Conservation (phyloP, 2,113 vertebrate genomes). For the Paramormyrops kingsleyae region DNA sequence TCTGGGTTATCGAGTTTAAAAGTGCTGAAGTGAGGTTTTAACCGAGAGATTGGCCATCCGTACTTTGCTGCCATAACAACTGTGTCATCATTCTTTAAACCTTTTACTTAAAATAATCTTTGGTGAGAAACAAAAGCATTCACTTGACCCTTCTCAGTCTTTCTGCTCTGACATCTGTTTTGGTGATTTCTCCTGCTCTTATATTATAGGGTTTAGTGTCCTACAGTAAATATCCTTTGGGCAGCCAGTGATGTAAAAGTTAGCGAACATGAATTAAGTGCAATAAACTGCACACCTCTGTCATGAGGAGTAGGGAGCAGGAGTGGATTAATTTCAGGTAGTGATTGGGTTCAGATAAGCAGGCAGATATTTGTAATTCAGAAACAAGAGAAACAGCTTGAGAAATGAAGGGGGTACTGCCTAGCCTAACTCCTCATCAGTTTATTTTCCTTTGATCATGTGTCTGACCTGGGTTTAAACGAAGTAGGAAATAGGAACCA, state of each 20-base stretch:
- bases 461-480: not conserved
- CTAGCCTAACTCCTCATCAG: not conserved
- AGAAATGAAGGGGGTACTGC: not conserved
- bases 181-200: not conserved
- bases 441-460: not conserved
- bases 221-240: not conserved
- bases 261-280: not conserved
- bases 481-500: not conserved
- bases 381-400: not conserved
- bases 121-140: not conserved
- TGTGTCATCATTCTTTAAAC: not conserved
- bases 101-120: not conserved
- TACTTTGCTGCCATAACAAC: not conserved
- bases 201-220: not conserved
- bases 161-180: not conserved
- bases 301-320: not conserved
- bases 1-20: conserved; percentile 22
- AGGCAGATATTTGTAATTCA: not conserved
- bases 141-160: not conserved
- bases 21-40: not conserved
- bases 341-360: not conserved
- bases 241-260: not conserved
- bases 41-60: not conserved
- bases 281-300: not conserved
- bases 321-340: not conserved